Base-by-base conservation (phyloP, 2,888 invertebrate genomes). In the Psylliodes chrysocephalus region DNA sequence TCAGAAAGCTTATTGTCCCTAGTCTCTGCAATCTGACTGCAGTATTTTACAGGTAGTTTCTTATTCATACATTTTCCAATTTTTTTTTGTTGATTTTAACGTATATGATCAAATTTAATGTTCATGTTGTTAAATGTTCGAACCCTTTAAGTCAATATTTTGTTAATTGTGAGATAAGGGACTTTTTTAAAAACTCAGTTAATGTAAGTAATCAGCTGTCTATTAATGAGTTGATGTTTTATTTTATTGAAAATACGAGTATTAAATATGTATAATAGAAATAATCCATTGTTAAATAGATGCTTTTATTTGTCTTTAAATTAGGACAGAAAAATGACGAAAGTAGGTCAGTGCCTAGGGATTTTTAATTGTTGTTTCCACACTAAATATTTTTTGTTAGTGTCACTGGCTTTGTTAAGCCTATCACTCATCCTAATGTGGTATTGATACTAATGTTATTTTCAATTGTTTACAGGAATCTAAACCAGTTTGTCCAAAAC, bases 311-410 rank as follows among this genome's bases (percentile, higher is more conserved):
- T 15, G 28, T 25, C 54, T 60, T 38, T 28, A 47, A 67, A 67
- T 63, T 63, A 47, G 65, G 68, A 44, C 67, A 59, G 51, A 64
- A 63, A 67, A 66, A 57, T 63, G 46, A 40, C 35, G 51, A 69
- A 77, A 75, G 73, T 77, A 77, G 77, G 77, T 77, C 77, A 76
- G 64, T 68, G 63, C 64, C 71, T 75, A 73, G 76, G 77, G 74
- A 74, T 69, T 73, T 77, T 75, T 73, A 66, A 64, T 60, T 60
- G 33, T 71, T 75, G 33, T 71, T 75, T 72, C 69, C 71, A 72
- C 71, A 73, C 71, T 70, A 70, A 73, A 72, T 63, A 65, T 63
- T n/a, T n/a, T n/a, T 51, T 18, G 38, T 38, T 67, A 60, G 60
- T 63, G 62, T 71, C 70, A 73, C 70, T 71, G 60, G 70, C 69